These are phyloP conservation scores for Coilia nasus DNA, from an alignment of 2,797 vertebrate species.

Conservation along the genomic window DNA sequence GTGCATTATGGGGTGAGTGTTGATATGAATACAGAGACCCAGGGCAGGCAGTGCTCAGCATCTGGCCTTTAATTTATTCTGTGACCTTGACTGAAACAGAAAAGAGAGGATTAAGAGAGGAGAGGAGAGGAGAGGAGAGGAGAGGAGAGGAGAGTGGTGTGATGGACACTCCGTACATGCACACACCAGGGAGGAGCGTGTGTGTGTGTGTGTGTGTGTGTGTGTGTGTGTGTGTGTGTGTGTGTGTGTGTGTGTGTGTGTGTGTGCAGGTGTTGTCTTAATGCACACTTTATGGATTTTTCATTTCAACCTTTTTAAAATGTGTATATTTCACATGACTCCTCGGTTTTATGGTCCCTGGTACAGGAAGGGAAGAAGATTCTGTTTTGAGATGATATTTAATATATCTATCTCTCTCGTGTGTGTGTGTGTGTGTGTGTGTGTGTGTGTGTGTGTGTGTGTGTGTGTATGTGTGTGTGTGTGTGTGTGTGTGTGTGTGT, in stretches of 20 bases:
- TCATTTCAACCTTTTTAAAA: not conserved
- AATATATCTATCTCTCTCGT: not conserved
- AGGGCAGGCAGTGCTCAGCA: not conserved
- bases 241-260: slow-evolving; percentile 23
- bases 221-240: not conserved
- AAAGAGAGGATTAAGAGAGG: not conserved
- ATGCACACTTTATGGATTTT: not conserved
- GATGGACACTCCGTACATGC: not conserved
- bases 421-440: not conserved
- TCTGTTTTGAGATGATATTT: not conserved
- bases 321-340: not conserved
- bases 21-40: slow-evolving; percentile 15
- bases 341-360: not conserved
- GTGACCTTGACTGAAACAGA: slow-evolving; percentile 28
- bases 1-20: not conserved
- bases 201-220: too few species aligned
- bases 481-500: slow-evolving; percentile 8
- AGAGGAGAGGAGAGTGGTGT: not conserved
- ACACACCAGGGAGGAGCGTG: not conserved
- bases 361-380: not conserved
- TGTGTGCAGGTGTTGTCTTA: not conserved
- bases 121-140: not conserved
- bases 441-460: slow-evolving; percentile 19
- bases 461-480: not conserved
- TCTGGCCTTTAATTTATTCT: not conserved